A percentile compares a stretch with the other conserved stretches of the same genome.
phyloP scores from a whole-genome alignment of 2,797 vertebrate species.

The Champsocephalus gunnari region DNA sequence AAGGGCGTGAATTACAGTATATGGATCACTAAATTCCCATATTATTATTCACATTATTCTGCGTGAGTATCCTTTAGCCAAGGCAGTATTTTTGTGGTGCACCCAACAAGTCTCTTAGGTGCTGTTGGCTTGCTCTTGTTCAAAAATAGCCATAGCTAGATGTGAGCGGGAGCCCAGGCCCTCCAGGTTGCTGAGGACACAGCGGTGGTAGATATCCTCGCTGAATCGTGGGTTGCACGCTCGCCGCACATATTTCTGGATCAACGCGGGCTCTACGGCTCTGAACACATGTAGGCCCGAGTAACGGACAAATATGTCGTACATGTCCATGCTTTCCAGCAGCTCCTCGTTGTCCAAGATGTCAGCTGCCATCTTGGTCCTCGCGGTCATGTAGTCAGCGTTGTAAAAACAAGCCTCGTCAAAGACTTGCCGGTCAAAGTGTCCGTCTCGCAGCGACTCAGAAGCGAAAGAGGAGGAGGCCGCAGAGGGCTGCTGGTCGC shows the following conservation, averaged over 20 bases:
- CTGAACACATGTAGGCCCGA: constrained; percentile 96
- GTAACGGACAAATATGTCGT: constrained; percentile 96
- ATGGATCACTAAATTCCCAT: constrained; percentile 13
- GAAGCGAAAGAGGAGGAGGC: constrained; percentile 85
- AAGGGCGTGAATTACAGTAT: constrained; percentile 16
- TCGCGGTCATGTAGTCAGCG: constrained; percentile 94
- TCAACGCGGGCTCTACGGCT: constrained; percentile 94
- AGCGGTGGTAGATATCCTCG: constrained; percentile 96
- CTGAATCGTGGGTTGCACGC: constrained; percentile 94
- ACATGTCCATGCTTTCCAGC: constrained; percentile 94
- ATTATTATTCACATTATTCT: constrained; percentile 39
- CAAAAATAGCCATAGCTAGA: constrained; percentile 94
- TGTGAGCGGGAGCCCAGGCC: constrained; percentile 93
- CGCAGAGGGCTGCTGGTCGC: constrained; percentile 87
- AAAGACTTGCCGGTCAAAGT: constrained; percentile 93
- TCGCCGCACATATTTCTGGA: constrained; percentile 91
- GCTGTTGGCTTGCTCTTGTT: constrained; percentile 98
- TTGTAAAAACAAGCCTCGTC: constrained; percentile 99
- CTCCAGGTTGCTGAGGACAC: constrained; percentile 95
- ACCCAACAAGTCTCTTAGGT: constrained; percentile 78
- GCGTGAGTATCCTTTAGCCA: background rate
- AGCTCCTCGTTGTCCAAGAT: constrained; percentile 93
- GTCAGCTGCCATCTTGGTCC: constrained; percentile 91
- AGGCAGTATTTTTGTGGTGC: background rate
- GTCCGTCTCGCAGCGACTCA: constrained; percentile 88